Conservation (phyloP, 2,113 vertebrate genomes). For the Odobenus rosmarus region DNA sequence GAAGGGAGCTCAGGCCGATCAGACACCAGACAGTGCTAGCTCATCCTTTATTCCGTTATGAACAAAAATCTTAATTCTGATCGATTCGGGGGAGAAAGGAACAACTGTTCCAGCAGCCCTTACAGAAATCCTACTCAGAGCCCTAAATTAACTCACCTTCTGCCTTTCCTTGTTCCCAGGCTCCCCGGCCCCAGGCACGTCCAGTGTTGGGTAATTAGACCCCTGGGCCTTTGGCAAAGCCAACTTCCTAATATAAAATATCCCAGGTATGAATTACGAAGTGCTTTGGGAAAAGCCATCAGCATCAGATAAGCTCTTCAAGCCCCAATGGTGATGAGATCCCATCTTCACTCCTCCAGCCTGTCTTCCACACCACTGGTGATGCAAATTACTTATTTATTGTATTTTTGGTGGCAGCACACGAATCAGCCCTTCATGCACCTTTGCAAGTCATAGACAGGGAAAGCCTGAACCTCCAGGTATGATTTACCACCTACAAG, state of each 20-base stretch:
- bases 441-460: neutral
- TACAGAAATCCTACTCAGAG: neutral
- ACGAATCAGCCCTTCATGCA: neutral
- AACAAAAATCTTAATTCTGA: neutral
- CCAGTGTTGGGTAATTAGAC: neutral
- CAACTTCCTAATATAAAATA: neutral
- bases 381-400: neutral
- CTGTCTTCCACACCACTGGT: neutral
- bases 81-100: neutral
- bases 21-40: neutral
- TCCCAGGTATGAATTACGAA: neutral
- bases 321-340: neutral
- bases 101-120: neutral
- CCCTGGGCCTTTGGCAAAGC: neutral
- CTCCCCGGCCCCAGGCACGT: rapidly evolving
- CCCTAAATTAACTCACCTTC: neutral
- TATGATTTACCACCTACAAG: neutral
- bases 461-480: neutral
- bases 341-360: neutral
- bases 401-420: neutral
- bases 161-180: neutral
- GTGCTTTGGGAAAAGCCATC: neutral
- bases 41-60: rapidly evolving
- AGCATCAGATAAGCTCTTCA: neutral
- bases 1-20: neutral